Percentiles rank a stretch among this genome's conserved stretches.
phyloP scores from a whole-genome alignment of 2,797 vertebrate species.

The Balearica regulorum region DNA sequence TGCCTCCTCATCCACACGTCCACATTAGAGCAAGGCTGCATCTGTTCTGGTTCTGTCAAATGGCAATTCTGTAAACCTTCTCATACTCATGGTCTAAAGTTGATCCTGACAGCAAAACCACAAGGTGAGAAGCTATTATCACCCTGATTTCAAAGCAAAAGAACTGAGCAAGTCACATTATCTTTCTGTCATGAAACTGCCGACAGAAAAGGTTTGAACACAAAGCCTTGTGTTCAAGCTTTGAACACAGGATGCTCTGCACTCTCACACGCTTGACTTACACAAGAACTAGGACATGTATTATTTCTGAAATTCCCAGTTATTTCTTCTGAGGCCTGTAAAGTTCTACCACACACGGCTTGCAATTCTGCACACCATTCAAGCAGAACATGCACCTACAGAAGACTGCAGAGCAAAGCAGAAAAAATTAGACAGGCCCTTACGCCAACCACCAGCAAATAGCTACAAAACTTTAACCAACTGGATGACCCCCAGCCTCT shows the following conservation, averaged over 20 bases:
- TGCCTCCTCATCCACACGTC: not conserved
- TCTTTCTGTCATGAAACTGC: not conserved
- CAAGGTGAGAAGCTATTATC: not conserved
- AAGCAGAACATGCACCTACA: not conserved
- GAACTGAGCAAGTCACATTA: not conserved
- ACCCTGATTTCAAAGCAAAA: not conserved
- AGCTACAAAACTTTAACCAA: not conserved
- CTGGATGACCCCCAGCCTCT: fast-evolving
- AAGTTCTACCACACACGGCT: not conserved
- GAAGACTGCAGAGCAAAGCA: not conserved
- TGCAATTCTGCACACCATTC: not conserved
- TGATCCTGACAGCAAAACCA: not conserved
- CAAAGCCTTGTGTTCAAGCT: not conserved
- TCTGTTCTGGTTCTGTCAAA: not conserved
- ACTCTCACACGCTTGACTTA: not conserved
- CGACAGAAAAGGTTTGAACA: not conserved
- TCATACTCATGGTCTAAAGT: not conserved
- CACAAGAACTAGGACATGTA: not conserved
- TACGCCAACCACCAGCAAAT: not conserved
- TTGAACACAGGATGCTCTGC: not conserved
- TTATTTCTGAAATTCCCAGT: not conserved
- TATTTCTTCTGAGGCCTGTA: not conserved
- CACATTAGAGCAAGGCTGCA: not conserved
- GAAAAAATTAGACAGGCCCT: not conserved
- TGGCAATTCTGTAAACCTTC: not conserved